phyloP scores from a whole-genome alignment of 2,113 vertebrate species.

The Paradoxurus hermaphroditus region DNA sequence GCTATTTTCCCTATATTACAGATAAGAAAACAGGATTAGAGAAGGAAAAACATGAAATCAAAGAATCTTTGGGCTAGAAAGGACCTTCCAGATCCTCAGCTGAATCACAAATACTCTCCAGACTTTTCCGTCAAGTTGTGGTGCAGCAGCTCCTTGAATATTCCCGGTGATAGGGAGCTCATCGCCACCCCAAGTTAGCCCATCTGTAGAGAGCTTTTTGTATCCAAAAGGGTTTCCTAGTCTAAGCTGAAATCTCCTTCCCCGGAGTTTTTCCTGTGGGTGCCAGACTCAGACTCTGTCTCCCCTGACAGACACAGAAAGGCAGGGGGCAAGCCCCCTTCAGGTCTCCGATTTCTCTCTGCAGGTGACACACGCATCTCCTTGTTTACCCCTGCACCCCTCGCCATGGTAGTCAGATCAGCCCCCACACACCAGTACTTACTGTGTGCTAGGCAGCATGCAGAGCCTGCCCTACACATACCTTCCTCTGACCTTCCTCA shows the following conservation, averaged over 20 bases:
- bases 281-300: neutral
- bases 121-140: neutral
- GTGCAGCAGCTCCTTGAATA: neutral
- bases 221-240: neutral
- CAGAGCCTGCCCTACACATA: neutral
- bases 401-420: neutral
- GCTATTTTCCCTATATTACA: neutral
- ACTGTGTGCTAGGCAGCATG: neutral
- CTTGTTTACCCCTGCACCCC: neutral
- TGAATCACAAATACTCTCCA: neutral
- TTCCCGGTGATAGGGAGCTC: neutral
- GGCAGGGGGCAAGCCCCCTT: neutral
- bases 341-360: neutral
- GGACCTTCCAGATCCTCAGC: neutral
- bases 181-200: neutral
- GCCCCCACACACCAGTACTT: neutral
- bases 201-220: neutral
- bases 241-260: neutral
- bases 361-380: neutral
- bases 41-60: neutral
- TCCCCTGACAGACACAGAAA: neutral
- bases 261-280: neutral
- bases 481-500: neutral
- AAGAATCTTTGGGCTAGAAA: neutral
- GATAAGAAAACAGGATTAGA: constrained; percentile 28